Evolutionary conservation across 2,888 invertebrate genomes (phyloP).

Genomic region (Pristionchus fissidentatus): DNA sequence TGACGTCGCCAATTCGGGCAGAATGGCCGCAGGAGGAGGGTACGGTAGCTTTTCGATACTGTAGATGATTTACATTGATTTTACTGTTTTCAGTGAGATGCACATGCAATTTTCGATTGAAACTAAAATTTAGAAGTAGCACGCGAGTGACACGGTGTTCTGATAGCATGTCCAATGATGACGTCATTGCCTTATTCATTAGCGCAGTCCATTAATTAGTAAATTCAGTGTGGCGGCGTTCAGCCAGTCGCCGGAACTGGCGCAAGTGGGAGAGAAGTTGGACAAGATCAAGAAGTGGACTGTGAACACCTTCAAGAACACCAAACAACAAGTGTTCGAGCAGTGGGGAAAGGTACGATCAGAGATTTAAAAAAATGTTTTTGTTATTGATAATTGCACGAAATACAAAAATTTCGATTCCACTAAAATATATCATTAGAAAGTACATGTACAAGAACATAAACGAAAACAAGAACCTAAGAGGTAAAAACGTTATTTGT

Average conservation of each 20-base stretch:
- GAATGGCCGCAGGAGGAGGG: conserved; percentile 22
- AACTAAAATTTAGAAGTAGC: no score
- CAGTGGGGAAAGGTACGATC: conserved; percentile 86
- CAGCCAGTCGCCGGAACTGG: conserved; percentile 55
- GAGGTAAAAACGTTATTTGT: no score
- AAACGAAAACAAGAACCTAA: no score
- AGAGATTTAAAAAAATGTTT: no score
- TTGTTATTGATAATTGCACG: background rate
- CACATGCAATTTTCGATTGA: background rate
- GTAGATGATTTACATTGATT: background rate
- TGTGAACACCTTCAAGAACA: conserved; percentile 97
- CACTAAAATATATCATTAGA: no score
- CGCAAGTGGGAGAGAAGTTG: conserved; percentile 82
- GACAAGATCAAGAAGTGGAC: conserved; percentile 96
- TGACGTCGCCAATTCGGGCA: background rate
- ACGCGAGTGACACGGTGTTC: no score
- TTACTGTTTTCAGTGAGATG: background rate
- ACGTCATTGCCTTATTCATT: no score
- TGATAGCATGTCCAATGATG: no score
- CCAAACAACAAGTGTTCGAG: conserved; percentile 94
- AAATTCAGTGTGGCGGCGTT: conserved; percentile 50
- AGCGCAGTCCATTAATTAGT: no score
- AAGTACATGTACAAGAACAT: no score
- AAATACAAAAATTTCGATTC: background rate
- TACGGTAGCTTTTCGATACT: background rate